A percentile compares a stretch with the other conserved stretches of the same genome.
Conservation (phyloP, 2,797 vertebrate species). For the Diceros bicornis region DNA sequence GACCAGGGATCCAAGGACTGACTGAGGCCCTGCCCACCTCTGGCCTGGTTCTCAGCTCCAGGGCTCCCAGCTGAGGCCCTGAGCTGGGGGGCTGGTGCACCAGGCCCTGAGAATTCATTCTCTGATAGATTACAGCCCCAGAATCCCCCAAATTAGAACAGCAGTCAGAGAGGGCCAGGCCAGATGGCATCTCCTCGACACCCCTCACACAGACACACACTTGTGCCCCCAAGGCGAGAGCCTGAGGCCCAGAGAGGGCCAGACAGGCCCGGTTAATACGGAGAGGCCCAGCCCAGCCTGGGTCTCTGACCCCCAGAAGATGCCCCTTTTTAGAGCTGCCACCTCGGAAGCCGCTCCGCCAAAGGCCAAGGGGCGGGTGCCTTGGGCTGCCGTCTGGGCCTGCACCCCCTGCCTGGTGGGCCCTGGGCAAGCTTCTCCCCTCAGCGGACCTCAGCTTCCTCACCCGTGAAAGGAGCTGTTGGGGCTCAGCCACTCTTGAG, state of each 20-base stretch:
- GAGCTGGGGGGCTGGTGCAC: background rate
- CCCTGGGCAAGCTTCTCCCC: background rate
- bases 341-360: background rate
- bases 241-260: background rate
- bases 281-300: too few relatives aligned
- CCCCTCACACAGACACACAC: background rate
- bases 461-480: rapidly evolving
- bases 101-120: background rate
- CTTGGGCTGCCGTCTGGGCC: too few relatives aligned
- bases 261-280: background rate
- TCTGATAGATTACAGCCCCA: background rate
- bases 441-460: background rate
- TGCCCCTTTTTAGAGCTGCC: rapidly evolving
- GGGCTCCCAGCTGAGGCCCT: background rate
- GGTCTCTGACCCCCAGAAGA: background rate
- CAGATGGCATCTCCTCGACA: background rate
- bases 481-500: background rate
- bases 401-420: rapidly evolving
- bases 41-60: background rate
- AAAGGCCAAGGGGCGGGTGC: background rate
- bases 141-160: background rate
- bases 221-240: too few relatives aligned
- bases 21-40: background rate
- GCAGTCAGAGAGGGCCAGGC: background rate
- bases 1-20: slow-evolving; percentile 60